Base-by-base conservation (phyloP, 2,888 invertebrate species). In the Labia minor region DNA sequence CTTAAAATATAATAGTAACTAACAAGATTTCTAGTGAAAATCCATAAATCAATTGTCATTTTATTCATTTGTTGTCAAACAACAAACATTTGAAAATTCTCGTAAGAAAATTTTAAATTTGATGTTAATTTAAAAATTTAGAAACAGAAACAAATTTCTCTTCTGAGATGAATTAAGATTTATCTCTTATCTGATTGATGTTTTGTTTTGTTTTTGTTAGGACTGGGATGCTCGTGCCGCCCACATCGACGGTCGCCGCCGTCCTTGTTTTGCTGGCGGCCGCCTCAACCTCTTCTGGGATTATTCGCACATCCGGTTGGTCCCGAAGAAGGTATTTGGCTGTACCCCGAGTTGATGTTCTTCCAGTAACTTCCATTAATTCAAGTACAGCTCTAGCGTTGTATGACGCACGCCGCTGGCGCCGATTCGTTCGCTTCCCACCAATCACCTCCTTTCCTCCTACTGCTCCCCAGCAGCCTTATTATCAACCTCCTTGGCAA, bases 341-440 rank as follows among this genome's bases (percentile, higher is more conserved):
- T 3, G 14, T 49, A 14, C 49, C 49, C 49, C 14, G 49, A 49
- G 49, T 16, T 14, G 49, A 49, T 16, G 49, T 11, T 16, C 49
- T 49, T 14, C 49, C 49, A n/a, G 14, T 49, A 3, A 49, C 49
- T 3, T 3, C 49, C n/a, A 11, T 49, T 14, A 49, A 49, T 49
- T 11, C 49, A 14, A 49, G 49, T 49, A 49, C 49, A 49, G 49
- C 49, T 4, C 49, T 49, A 3, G 49, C 49, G n/a, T 11, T 49
- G 14, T 49, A 49, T 14, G 49, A 49, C 49, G 49, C 20, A n/a
- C 20, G 63, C 1, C 37, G 66, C 26, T 62, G 21, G 37, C 19
- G 67, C 26, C 21, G 67, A 14, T 67, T 63, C 33, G 67, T 67
- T 11, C 65, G 65, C 18, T 67, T 67, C 20, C 67, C 67, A 1